Evolutionary conservation across 2,797 vertebrate species (phyloP), one percentile per base, ranked within the genome.

Genomic region (Alosa sapidissima): DNA sequence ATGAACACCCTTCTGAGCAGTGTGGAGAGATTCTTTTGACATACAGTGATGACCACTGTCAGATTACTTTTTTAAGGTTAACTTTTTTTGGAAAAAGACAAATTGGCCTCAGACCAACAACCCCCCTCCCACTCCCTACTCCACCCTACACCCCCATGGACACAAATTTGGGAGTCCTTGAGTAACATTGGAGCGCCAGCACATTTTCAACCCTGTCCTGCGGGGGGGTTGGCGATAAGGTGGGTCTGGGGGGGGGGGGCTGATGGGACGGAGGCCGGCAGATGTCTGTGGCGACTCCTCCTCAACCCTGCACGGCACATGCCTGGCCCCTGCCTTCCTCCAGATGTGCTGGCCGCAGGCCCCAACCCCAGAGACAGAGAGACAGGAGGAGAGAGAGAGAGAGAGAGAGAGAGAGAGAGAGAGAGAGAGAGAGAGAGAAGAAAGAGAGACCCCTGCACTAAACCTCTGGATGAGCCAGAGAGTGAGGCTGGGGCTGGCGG

Each of bases 341-440:
- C 90, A 91, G 90, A 91, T 91, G 90, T 91, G 89, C 84, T 90
- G 89, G 87, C 87, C 85, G 19, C 45, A 84, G 84, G 85, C 86
- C 86, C 85, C 41, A 28, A 82, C 36, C 68, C 68, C 68, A 41
- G 33, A 72, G 68, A 72, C 2, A 13, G 3, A 24, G 65, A 68
- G 65, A 28, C n/a, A 68, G 62, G n/a, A 9, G 62, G 28, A 28
- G 62, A 13, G 65, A 41, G 68, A 55, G 54, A 55, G 8, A 19
- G 33, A 33, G 28, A 33, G 28, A 19, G 10, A 55, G 54, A 55
- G 52, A 54, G 13, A 54, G 52, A 54, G 49, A 51, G 28, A 28
- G 62, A 13, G 65, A 41, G 68, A 55, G 54, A 55, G 8, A 19
- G 33, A 33, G 28, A 33, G 28, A 19, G 60, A n/a, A 28, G 33